Conservation (phyloP, 2,888 invertebrate species). For the Dastarcus helophoroides region DNA sequence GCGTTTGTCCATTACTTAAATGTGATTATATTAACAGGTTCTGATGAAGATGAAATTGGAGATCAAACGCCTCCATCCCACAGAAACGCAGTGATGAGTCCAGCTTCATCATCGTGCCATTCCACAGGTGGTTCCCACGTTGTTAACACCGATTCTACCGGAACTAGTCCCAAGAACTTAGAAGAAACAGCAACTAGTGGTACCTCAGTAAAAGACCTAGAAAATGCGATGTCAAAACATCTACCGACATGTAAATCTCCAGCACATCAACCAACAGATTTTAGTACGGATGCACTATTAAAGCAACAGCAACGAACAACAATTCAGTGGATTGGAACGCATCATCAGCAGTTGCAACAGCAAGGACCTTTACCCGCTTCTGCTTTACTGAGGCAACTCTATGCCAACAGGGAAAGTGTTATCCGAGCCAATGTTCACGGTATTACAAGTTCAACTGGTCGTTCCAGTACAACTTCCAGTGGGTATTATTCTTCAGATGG, state of each 20-base stretch:
- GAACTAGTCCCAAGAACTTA: conserved; percentile 38
- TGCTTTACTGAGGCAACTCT: conserved; percentile 77
- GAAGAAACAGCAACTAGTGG: conserved; percentile 31
- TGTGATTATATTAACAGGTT: too few relatives aligned
- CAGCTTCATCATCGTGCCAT: conserved; percentile 52
- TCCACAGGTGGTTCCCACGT: conserved; percentile 46
- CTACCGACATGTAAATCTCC: conserved; percentile 54
- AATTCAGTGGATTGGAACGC: conserved; percentile 90
- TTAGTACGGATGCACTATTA: conserved; percentile 72
- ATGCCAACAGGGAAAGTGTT: conserved; percentile 89
- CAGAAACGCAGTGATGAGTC: conserved; percentile 42
- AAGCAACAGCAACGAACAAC: conserved; percentile 73
- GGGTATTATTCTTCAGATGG: conserved; percentile 42
- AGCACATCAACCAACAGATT: conserved; percentile 69
- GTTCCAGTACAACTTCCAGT: conserved; percentile 20
- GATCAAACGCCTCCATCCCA: conserved; percentile 26
- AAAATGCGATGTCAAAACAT: conserved; percentile 95
- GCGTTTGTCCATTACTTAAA: too few relatives aligned
- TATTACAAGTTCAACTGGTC: conserved; percentile 38
- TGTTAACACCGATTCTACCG: conserved; percentile 33
- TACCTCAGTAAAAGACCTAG: conserved; percentile 79
- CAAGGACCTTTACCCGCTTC: conserved; percentile 69
- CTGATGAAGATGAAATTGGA: conserved; percentile 42
- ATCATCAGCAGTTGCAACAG: conserved; percentile 50
- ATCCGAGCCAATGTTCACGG: conserved; percentile 76